These are phyloP conservation scores for Vireo griseus DNA, from an alignment of 2,797 vertebrate genomes.

Conservation along the genomic window DNA sequence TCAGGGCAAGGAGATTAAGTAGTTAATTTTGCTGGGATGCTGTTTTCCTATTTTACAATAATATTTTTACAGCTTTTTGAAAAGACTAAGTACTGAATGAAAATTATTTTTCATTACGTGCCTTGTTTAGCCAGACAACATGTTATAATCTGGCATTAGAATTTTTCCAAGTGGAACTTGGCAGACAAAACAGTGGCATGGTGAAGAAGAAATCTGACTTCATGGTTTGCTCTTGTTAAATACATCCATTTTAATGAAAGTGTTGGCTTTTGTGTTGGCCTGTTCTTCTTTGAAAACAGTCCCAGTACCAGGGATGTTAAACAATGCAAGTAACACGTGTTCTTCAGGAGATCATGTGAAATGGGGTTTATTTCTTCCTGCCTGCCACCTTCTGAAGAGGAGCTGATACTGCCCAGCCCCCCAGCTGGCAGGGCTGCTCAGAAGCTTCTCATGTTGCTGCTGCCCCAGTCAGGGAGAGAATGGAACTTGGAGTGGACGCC, in stretches of 20 bases:
- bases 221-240: slow-evolving; percentile 4
- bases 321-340: neutral
- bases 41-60: neutral
- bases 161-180: neutral
- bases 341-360: neutral
- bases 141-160: slow-evolving; percentile 3
- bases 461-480: neutral
- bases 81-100: neutral
- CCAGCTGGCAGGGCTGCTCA: neutral
- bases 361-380: neutral
- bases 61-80: slow-evolving; percentile 19
- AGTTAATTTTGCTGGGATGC: neutral
- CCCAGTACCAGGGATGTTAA: neutral
- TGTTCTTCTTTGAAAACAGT: neutral
- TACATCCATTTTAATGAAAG: neutral
- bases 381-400: neutral
- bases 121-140: neutral
- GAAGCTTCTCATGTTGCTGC: rapidly evolving
- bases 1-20: neutral
- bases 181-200: neutral
- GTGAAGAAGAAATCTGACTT: neutral
- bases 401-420: neutral
- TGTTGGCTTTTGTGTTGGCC: neutral
- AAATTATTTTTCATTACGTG: slow-evolving; percentile 18
- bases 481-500: neutral